A percentile compares a stretch with the other conserved stretches of the same genome.
Conservation (phyloP, 2,797 vertebrate genomes). For the Pantherophis vulpinus region DNA sequence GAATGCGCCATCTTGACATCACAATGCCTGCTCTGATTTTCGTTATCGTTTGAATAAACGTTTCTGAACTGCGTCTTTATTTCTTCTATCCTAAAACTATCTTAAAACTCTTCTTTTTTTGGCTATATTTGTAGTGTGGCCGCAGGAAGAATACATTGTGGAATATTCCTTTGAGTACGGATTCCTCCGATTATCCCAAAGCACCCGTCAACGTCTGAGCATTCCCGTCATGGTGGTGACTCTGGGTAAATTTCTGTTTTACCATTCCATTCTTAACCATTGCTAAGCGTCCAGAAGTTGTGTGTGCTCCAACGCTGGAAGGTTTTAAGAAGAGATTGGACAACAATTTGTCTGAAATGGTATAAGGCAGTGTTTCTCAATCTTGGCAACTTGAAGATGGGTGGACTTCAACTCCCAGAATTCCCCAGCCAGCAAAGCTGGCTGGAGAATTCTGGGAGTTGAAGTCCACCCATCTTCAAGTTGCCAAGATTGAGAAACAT, state of each 20-base stretch:
- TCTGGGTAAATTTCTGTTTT: constrained; percentile 75
- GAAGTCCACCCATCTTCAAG: no score
- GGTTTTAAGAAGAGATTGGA: background rate
- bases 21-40: background rate
- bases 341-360: background rate
- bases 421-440: background rate
- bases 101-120: background rate
- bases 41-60: background rate
- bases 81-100: no score
- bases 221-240: constrained; percentile 98
- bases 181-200: constrained; percentile 91
- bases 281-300: background rate
- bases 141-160: constrained; percentile 95
- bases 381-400: background rate
- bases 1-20: background rate
- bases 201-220: constrained; percentile 90
- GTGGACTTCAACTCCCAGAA: background rate
- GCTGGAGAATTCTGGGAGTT: no score
- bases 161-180: constrained; percentile 96
- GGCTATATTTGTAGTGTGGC: constrained; percentile 79
- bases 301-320: background rate
- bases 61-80: background rate
- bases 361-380: background rate
- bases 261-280: background rate
- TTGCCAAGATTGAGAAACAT: background rate